Base-by-base conservation (phyloP, 2,888 invertebrate genomes). In the Drosophila nigritarsus region DNA sequence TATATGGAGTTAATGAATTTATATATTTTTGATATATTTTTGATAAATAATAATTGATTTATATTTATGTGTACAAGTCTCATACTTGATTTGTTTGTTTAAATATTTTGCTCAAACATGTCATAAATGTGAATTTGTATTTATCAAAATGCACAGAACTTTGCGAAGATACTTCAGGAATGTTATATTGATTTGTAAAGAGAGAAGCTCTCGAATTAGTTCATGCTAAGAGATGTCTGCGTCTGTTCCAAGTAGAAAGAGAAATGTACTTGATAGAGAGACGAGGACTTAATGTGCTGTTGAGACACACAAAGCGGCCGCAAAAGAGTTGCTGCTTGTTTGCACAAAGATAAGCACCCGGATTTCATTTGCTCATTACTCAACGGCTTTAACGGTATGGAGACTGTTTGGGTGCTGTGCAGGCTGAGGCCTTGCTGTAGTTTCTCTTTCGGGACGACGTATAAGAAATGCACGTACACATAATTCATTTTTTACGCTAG, bases 281-380 rank as follows among this genome's bases (percentile, higher is more conserved):
- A 71, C 76, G 75, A 75, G 49, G 71, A 55, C 70, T 66, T 83
- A 89, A 89, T 82, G 71, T 84, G 77, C 67, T 72, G 67, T 84
- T 75, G 84, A 79, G 82, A 49, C 72, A 63, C 73, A 85, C 84
- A 87, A 89, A 87, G 82, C 74, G 76, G 73, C 89, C 87, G 76
- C 87, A 89, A 88, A 45, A 86, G 84, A 73, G 84, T 59, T 71
- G 71, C 76, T 70, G 74, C 80, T 75, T 85, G 83, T 82, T 78
- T 82, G 85, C 66, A 77, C 70, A 74, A 71, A 87, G 85, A 85
- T 85, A 85, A 85, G 85, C 89, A 82, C 70, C 71, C 78, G 85
- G 89, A 89, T 89, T 85, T 87, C 82, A 87, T 82, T 87, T 89
- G 89, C 85, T 87, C 85, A 89, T 85, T 85, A 85, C 87, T 85